Evolutionary conservation across 2,113 vertebrate species (phyloP), one percentile per base, ranked within the genome.

Genomic region (Laterallus jamaicensis): DNA sequence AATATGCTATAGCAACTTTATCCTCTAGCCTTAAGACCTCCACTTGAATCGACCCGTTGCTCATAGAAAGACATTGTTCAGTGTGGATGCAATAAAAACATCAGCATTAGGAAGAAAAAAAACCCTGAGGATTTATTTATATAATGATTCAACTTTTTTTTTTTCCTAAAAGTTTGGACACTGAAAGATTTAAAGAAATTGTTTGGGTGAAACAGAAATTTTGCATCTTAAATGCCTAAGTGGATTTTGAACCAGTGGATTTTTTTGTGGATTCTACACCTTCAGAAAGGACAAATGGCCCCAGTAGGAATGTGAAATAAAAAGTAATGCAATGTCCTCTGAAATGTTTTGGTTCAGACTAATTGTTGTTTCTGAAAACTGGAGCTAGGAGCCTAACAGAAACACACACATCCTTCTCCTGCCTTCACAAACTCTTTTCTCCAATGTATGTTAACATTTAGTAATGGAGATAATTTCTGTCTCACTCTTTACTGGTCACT

Each of bases 1-100:
- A 92, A 26, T 97, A 92, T 37, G 92, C 96, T 83, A 91, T 96
- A n/a, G 95, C 92, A 63, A 97, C 88, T 82, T 94, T 88, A 63
- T 86, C 56, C 37, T 91, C 92, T 86, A 97, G 82, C 84, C 88
- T 97, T 50, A 85, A 59, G 78, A 98, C 98, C 4, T 92, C 10
- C 15, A 88, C 77, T 70, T 80, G 13, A 6, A 58, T 24, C 93
- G 97, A 63, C 69, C 82, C 90, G 2, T 31, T 21, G 21, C 98
- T 97, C 94, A 98, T 85, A 35, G 49, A 95, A 88, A 87, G 58
- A 6, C 1, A 95, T 63, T 59, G 39, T 64, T 97, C 93, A 95
- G 96, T 92, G 55, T 97, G 98, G 35, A 93, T 98, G n/a, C 56
- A 86, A 50, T 82, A 84, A 85, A 79, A 95, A 28, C 8, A 47